Conservation (phyloP, 2,888 invertebrate genomes). For the Pseudococcus jackbeardsleyi region DNA sequence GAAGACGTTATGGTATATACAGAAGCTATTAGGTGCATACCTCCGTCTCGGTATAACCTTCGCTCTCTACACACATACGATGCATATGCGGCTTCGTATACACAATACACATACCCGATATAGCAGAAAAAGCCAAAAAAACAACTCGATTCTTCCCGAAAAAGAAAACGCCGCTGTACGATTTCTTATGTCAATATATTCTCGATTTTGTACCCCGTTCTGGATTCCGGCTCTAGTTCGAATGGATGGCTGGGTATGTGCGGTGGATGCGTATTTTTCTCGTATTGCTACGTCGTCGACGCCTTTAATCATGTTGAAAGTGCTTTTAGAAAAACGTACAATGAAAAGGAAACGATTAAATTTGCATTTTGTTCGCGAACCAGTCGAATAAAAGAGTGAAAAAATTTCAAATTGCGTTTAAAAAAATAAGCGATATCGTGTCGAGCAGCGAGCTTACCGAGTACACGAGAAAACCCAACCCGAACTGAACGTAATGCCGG, state of each 20-base stretch:
- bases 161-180: slow-evolving; percentile 49
- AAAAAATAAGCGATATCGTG: not conserved
- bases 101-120: not conserved
- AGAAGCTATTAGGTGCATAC: slow-evolving; percentile 50
- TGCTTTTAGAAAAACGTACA: slow-evolving; percentile 48
- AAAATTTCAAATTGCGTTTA: slow-evolving; percentile 27
- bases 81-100: not conserved
- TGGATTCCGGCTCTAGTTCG: not conserved
- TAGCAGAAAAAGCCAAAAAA: not conserved
- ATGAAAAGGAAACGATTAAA: slow-evolving; percentile 53
- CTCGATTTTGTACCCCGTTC: not conserved
- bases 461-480: not conserved
- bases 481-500: not conserved
- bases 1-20: slow-evolving; percentile 51
- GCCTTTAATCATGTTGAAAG: slow-evolving; percentile 52
- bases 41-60: slow-evolving; percentile 5
- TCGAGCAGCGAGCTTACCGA: not conserved
- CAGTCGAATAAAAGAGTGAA: slow-evolving; percentile 1
- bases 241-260: not conserved
- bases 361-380: slow-evolving; percentile 46
- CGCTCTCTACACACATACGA: not conserved
- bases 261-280: slow-evolving; percentile 6
- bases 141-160: not conserved
- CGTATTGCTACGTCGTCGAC: not conserved
- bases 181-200: slow-evolving; percentile 54